phyloP scores from a whole-genome alignment of 2,113 vertebrate genomes.

The Notechis scutatus region DNA sequence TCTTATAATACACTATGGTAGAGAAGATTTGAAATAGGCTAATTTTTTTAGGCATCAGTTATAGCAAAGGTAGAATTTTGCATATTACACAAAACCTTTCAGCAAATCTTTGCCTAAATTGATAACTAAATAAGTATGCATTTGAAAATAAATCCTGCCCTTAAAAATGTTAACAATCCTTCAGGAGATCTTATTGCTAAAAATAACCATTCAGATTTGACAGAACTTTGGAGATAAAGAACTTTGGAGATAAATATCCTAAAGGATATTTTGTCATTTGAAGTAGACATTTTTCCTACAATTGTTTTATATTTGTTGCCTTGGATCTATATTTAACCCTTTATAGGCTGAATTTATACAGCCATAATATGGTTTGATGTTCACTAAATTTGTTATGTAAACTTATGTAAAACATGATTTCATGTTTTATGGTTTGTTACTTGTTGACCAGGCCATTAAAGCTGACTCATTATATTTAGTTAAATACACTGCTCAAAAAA shows the following conservation, averaged over 20 bases:
- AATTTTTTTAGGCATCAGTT: background rate
- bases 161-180: background rate
- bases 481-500: background rate
- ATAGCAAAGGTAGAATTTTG: background rate
- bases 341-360: background rate
- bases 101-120: background rate
- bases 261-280: background rate
- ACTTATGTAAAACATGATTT: background rate
- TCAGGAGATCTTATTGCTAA: background rate
- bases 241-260: background rate
- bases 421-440: background rate
- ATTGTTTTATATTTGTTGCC: background rate
- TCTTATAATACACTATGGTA: background rate
- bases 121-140: background rate
- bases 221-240: background rate
- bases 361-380: background rate
- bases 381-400: background rate
- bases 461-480: background rate
- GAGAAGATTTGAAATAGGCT: background rate
- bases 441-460: background rate
- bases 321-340: background rate
- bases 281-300: background rate
- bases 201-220: background rate
- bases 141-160: background rate
- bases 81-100: background rate